These are phyloP conservation scores for Dorcus hopei DNA, from an alignment of 2,888 invertebrate species.

Conservation along the genomic window DNA sequence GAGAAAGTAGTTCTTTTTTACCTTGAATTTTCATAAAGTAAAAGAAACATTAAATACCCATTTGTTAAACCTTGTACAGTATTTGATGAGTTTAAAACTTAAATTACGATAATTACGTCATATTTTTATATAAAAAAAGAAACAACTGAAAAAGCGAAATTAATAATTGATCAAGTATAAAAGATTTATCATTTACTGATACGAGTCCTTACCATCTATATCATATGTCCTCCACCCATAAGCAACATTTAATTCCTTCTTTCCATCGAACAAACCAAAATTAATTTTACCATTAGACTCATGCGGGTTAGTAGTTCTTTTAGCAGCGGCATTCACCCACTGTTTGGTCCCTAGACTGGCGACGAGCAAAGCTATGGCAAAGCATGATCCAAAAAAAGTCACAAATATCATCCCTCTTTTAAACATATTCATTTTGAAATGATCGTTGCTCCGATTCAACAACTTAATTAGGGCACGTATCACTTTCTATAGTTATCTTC, in stretches of 20 bases:
- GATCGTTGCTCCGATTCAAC: slow-evolving; percentile 30
- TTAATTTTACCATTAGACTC: slow-evolving; percentile 73
- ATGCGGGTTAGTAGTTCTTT: slow-evolving; percentile 61
- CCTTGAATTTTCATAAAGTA: too few species aligned
- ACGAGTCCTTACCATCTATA: slow-evolving; percentile 65
- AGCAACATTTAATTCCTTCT: slow-evolving; percentile 75
- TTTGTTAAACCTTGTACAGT: too few species aligned
- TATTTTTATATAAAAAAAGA: too few species aligned
- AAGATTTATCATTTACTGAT: too few species aligned
- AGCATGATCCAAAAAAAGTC: slow-evolving; percentile 76
- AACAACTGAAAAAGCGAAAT: too few species aligned
- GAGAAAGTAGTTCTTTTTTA: too few species aligned
- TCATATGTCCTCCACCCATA: slow-evolving; percentile 76
- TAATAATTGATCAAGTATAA: too few species aligned
- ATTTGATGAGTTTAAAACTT: too few species aligned
- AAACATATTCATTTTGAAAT: slow-evolving; percentile 62
- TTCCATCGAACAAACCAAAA: slow-evolving; percentile 85
- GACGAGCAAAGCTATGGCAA: slow-evolving; percentile 73
- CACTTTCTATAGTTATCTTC: background rate
- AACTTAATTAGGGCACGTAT: too few species aligned
- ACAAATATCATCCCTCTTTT: slow-evolving; percentile 76
- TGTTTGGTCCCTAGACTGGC: slow-evolving; percentile 81
- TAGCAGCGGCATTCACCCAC: slow-evolving; percentile 76
- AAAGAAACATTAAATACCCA: too few species aligned
- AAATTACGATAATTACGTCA: too few species aligned